Evolutionary conservation across 2,113 vertebrate species (phyloP), one percentile per base, ranked within the genome.

Genomic region (Colius striatus): DNA sequence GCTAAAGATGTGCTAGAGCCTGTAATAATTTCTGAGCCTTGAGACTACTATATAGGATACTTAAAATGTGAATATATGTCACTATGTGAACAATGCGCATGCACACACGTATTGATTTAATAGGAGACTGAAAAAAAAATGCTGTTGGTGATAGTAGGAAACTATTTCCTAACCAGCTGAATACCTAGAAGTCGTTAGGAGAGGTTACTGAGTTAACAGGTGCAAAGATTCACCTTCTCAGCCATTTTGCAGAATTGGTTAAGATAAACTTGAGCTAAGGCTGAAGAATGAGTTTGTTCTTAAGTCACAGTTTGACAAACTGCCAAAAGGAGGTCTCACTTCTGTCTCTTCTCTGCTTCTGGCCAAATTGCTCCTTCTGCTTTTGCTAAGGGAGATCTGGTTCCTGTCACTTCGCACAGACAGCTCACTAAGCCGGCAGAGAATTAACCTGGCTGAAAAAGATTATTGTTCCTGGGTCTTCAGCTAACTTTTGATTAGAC

Each of bases 361-460:
- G 36, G 60, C 63, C 60, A 92, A 65, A 80, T 89, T 55, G 5
- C 26, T 91, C 38, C 55, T 88, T 72, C 63, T 89, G 36, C 43
- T 76, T 91, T 89, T 75, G 38, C 48, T 81, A 36, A 81, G 53
- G 25, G 20, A 50, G 13, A 16, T 84, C 76, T 96, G 67, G 43
- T 90, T 92, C 51, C 70, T 89, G 65, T 84, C 81, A 90, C 32
- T 55, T 66, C 41, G 83, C 77, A 62, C 36, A 89, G 43, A 36
- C 73, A 77, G 34, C 71, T 70, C 32, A 13, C 48, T 81, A 30
- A 73, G 86, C 71, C 8, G 77, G 47, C 73, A 70, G 68, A 71
- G 61, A 60, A 84, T 74, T 91, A 81, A 94, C 57, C 81, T 73
- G 71, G n/a, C 61, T 86, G 78, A 55, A 84, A 71, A 41, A 55